Base-by-base conservation (phyloP, 2,113 vertebrate genomes). In the Lamprotornis superbus region DNA sequence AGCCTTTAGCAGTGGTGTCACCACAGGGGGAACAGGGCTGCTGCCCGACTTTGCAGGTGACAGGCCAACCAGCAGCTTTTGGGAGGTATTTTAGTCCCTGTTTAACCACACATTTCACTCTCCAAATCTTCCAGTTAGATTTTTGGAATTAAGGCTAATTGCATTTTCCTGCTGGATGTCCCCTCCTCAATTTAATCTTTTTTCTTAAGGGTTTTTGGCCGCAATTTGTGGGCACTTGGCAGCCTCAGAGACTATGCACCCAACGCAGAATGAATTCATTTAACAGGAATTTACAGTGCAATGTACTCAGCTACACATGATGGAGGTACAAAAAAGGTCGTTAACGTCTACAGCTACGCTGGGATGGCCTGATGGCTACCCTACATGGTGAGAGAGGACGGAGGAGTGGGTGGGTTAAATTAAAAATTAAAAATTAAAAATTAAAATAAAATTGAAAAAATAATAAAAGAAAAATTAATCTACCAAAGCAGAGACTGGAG, bases 251-350 rank as follows among this genome's bases (percentile, higher is more conserved):
- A 89, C 81, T 77, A 83, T 85, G 59, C 61, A 74, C 39, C 88
- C 92, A 93, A 78, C 47, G 98, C 98, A 99, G 99, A 99, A 98
- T 98, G 98, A 98, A 98, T 99, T 99, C 99, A 99, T 98, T 98
- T 98, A 98, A 99, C 98, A 99, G 99, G 98, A 98, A 99, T 99
- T 99, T 99, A 99, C 99, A 99, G 98, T 98, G 98, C 98, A 99
- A 44, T 99, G 98, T 98, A 64, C 97, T 98, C 91, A 80, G 97
- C 95, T 64, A 64, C 40, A 98, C 97, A 98, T 96, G 97, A 98
- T 98, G 97, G 97, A 97, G 97, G 96, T 97, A 98, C 97, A 98
- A 97, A 98, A 98, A 98, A 97, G 97, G 97, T 97, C 97, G 97
- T 98, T 98, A 95, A 76, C 94, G 83, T 93, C 98, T 98, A 97